These are phyloP conservation scores for Merodon equestris DNA, from an alignment of 2,888 invertebrate species.

Conservation along the genomic window DNA sequence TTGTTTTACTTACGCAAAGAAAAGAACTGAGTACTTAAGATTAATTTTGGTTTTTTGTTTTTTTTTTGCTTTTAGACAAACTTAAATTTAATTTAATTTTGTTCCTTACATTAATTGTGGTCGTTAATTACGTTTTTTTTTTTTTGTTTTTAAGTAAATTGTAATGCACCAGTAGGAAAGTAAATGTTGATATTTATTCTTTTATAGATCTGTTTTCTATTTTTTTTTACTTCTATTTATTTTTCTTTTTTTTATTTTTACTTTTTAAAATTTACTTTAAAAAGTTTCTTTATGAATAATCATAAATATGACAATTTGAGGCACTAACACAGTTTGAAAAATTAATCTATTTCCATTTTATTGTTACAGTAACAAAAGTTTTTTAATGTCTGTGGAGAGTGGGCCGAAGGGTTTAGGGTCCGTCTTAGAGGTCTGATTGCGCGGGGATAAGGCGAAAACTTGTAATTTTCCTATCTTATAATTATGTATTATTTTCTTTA, in stretches of 20 bases:
- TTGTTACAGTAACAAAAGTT: slow-evolving; percentile 65
- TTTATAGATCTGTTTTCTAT: slow-evolving; percentile 71
- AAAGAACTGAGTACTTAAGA: slow-evolving; percentile 60
- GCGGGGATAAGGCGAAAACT: not conserved
- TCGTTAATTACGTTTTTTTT: slow-evolving; percentile 41
- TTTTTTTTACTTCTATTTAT: slow-evolving; percentile 36
- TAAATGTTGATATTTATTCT: slow-evolving; percentile 72
- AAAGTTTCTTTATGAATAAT: slow-evolving; percentile 68
- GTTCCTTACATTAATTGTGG: slow-evolving; percentile 62
- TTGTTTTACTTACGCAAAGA: slow-evolving; percentile 60
- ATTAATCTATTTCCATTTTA: slow-evolving; percentile 68
- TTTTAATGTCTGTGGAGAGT: slow-evolving; percentile 31
- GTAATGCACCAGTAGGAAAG: slow-evolving; percentile 75
- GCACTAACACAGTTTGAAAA: slow-evolving; percentile 69
- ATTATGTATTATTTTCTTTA: too few relatives aligned
- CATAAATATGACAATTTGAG: slow-evolving; percentile 69
- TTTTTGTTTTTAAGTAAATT: slow-evolving; percentile 61
- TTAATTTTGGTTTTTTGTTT: slow-evolving; percentile 57
- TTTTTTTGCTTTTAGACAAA: slow-evolving; percentile 45
- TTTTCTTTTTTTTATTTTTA: slow-evolving; percentile 43
- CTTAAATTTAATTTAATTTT: slow-evolving; percentile 46
- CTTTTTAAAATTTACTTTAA: slow-evolving; percentile 59
- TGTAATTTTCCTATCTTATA: too few relatives aligned
- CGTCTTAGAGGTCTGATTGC: not conserved
- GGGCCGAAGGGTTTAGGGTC: slow-evolving; percentile 1